These are phyloP conservation scores for Zoanthus sociatus DNA, from an alignment of 92 coral and sea anemone genomes.

Conservation along the genomic window DNA sequence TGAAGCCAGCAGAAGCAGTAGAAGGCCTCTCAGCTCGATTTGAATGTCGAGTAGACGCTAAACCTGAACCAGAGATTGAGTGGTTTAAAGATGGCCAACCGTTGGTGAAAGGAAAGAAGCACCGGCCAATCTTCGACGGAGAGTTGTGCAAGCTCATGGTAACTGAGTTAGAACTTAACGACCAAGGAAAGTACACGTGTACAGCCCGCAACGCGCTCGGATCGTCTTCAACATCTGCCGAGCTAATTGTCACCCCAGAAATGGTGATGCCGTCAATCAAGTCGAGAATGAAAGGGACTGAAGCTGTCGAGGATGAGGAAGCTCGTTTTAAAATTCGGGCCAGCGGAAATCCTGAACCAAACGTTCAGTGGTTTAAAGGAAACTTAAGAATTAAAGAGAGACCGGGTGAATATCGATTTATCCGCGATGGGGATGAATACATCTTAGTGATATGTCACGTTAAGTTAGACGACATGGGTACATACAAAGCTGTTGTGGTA, in stretches of 20 bases:
- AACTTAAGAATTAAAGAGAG: conserved; percentile 50
- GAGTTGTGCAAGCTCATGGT: conserved; percentile 75
- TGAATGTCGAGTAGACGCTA: conserved; percentile 60
- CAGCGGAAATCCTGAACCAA: conserved; percentile 85
- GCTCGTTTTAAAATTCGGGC: conserved; percentile 84
- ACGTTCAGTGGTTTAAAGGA: conserved; percentile 88
- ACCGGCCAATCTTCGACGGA: conserved; percentile 65
- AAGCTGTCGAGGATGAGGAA: conserved; percentile 71
- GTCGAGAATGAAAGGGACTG: conserved; percentile 74
- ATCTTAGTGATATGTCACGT: conserved; percentile 63
- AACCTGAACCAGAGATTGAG: conserved; percentile 62
- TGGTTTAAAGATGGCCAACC: conserved; percentile 59
- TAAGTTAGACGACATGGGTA: conserved; percentile 72
- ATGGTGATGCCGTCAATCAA: conserved; percentile 73
- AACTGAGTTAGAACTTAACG: conserved; percentile 74
- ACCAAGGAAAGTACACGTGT: conserved; percentile 87
- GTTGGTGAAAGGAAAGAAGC: conserved; percentile 72
- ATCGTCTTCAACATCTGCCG: conserved; percentile 70
- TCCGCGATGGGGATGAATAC: conserved; percentile 65
- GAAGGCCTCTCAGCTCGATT: conserved; percentile 78
- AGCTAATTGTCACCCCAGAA: conserved; percentile 65
- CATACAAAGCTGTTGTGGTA: conserved; percentile 82
- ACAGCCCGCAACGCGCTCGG: conserved; percentile 80
- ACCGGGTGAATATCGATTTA: conserved; percentile 48
- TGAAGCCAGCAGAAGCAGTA: conserved; percentile 57